Conservation (phyloP, 2,113 vertebrate genomes). For the Sclerurus mexicanus region DNA sequence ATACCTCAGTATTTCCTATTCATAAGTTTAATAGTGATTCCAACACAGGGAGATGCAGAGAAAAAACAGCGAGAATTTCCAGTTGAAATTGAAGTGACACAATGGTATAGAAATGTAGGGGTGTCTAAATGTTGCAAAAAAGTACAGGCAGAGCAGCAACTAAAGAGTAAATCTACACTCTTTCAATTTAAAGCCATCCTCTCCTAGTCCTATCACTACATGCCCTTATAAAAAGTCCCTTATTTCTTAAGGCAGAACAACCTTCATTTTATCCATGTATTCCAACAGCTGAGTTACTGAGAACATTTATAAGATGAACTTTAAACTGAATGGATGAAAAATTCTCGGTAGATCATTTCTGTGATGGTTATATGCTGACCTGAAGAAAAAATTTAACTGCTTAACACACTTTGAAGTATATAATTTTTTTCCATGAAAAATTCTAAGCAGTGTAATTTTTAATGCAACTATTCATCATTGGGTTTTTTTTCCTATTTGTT, state of each 20-base stretch:
- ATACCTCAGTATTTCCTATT: not conserved
- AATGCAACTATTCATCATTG: not conserved
- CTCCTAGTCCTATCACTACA: not conserved
- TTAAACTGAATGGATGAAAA: not conserved
- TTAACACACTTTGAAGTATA: not conserved
- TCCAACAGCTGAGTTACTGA: not conserved
- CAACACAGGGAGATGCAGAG: not conserved
- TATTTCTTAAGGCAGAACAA: not conserved
- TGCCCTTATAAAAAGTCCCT: not conserved
- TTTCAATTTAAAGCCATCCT: not conserved
- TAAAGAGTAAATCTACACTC: not conserved
- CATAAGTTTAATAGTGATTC: not conserved
- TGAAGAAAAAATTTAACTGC: not conserved
- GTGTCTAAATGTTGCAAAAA: not conserved
- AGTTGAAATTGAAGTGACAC: not conserved
- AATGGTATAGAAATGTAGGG: not conserved
- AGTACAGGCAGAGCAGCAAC: not conserved
- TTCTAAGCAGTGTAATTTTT: not conserved
- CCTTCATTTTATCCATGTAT: not conserved
- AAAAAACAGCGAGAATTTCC: not conserved
- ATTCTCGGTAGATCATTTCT: not conserved
- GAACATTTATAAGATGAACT: not conserved
- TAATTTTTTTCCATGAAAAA: not conserved
- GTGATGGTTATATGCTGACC: too few relatives aligned
- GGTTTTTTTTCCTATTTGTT: rapidly evolving